Evolutionary conservation across 1,140 invertebrate species (phyloP).

Genomic region (Battus philenor): DNA sequence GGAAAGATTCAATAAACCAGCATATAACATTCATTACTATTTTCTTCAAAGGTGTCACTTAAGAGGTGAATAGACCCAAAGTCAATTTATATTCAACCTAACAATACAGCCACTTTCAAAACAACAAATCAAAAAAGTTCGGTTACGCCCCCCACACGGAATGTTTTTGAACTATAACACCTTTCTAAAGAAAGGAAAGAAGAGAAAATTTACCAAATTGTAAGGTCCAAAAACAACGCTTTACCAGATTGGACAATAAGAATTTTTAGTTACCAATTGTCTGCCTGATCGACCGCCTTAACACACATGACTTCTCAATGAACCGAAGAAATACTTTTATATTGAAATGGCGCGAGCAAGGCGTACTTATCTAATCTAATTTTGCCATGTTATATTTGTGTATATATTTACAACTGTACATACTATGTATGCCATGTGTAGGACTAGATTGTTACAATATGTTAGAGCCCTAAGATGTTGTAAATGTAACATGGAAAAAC

Average conservation of each 20-base stretch:
- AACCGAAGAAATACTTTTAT: conserved; percentile 1
- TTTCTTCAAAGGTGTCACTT: too few relatives aligned
- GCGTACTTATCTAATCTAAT: too few relatives aligned
- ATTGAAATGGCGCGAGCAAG: background rate
- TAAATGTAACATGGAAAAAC: conserved; percentile 12
- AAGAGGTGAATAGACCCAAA: too few relatives aligned
- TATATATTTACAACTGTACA: conserved; percentile 68
- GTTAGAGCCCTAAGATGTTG: conserved; percentile 28
- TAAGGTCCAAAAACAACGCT: conserved; percentile 19
- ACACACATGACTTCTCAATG: too few relatives aligned
- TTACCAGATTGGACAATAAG: conserved; percentile 47
- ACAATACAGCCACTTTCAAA: too few relatives aligned
- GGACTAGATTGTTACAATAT: conserved; percentile 62
- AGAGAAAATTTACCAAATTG: conserved; percentile 4
- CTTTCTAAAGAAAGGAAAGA: too few relatives aligned
- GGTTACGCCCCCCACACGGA: too few relatives aligned
- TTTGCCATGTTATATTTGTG: conserved; percentile 58
- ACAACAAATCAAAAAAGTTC: too few relatives aligned
- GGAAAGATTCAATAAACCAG: too few relatives aligned
- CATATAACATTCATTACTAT: too few relatives aligned
- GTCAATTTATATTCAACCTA: too few relatives aligned
- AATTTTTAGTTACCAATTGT: conserved; percentile 51
- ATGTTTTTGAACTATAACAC: too few relatives aligned
- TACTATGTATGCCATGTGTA: conserved; percentile 70
- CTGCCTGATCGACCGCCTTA: conserved; percentile 16